Conservation (phyloP, 2,888 invertebrate species). For the Branchinecta sandiegonensis region DNA sequence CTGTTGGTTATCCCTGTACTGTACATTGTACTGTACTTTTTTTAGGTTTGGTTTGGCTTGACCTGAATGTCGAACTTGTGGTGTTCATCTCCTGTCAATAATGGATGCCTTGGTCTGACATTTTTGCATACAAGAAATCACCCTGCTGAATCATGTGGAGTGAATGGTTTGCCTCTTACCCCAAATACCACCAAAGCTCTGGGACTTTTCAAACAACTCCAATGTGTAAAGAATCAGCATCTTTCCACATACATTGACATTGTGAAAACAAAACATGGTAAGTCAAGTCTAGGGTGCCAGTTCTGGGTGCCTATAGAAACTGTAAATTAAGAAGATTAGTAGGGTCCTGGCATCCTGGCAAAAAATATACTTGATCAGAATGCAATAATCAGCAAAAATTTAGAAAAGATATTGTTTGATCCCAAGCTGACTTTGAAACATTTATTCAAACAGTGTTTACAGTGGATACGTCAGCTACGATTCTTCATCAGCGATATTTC, state of each 20-base stretch:
- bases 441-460: no score
- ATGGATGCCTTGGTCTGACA: conserved; percentile 53
- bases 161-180: conserved; percentile 87
- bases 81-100: conserved; percentile 1
- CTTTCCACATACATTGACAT: conserved; percentile 82
- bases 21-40: no score
- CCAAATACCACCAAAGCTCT: conserved; percentile 90
- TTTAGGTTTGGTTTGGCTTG: background rate
- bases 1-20: no score
- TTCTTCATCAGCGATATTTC: no score
- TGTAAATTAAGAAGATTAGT: no score
- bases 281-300: conserved; percentile 26
- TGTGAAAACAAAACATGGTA: conserved; percentile 85
- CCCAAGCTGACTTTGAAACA: no score
- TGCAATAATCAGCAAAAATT: no score
- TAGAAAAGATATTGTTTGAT: no score
- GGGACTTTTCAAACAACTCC: conserved; percentile 68
- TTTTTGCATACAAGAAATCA: conserved; percentile 84
- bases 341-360: no score
- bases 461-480: no score
- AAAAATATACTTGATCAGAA: no score
- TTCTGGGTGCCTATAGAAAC: no score
- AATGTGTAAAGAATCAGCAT: conserved; percentile 60
- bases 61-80: background rate
- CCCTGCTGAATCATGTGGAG: conserved; percentile 78